Conservation (phyloP, 2,888 invertebrate species). For the Megastigmus dorsalis region DNA sequence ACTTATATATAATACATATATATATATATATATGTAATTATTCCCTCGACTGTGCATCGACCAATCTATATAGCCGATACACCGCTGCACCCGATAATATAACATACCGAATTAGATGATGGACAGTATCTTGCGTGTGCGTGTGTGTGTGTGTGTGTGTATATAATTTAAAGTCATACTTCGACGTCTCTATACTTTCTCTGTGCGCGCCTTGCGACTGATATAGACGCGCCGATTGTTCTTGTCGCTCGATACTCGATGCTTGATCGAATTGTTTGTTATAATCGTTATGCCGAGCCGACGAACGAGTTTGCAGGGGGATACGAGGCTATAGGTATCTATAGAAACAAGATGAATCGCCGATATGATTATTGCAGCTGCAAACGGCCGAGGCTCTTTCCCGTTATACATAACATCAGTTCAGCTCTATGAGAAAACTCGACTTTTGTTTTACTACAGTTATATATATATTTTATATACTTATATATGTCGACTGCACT, state of each 20-base stretch:
- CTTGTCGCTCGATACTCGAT: background rate
- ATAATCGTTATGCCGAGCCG: no score
- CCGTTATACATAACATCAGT: background rate
- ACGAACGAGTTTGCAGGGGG: background rate
- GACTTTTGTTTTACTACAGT: no score
- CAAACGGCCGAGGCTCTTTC: background rate
- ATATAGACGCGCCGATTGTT: background rate
- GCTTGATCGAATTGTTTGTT: constrained; percentile 1
- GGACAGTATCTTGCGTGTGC: background rate
- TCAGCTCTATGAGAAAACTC: no score
- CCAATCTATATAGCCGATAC: no score
- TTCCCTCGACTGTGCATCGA: no score
- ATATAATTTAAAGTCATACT: constrained; percentile 1
- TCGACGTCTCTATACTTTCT: background rate
- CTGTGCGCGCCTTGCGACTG: constrained; percentile 4
- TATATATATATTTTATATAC: no score
- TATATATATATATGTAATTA: no score
- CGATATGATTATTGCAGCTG: background rate
- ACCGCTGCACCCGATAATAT: no score
- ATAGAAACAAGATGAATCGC: background rate
- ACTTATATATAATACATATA: no score
- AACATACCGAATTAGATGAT: no score
- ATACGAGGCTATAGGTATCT: background rate
- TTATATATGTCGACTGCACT: no score
- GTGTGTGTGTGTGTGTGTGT: no score